These are phyloP conservation scores for Myotis daubentonii DNA, from an alignment of 2,797 vertebrate genomes.

Conservation along the genomic window DNA sequence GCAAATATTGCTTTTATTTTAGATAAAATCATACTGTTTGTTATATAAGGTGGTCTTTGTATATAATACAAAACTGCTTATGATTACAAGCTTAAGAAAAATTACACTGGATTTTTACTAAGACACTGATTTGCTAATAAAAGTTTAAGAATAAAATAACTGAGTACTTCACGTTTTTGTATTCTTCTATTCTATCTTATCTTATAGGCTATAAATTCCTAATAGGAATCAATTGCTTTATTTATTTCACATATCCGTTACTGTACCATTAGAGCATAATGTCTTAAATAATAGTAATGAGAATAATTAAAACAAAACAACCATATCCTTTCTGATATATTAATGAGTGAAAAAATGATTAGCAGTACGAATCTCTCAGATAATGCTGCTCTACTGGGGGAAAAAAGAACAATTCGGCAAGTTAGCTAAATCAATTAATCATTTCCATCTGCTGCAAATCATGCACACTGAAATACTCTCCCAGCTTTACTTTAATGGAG, in stretches of 20 bases:
- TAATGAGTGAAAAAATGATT: conserved; percentile 39
- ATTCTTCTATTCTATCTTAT: conserved; percentile 25
- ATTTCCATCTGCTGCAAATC: conserved; percentile 73
- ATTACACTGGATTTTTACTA: conserved; percentile 33
- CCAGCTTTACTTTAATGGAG: conserved; percentile 51
- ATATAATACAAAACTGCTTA: conserved; percentile 47
- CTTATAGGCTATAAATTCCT: conserved; percentile 51
- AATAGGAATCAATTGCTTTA: conserved; percentile 56
- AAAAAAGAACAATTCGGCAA: conserved; percentile 67
- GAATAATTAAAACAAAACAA: conserved; percentile 70
- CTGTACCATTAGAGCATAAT: conserved; percentile 31
- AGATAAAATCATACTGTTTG: conserved; percentile 30
- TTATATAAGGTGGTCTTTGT: background rate
- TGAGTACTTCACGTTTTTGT: conserved; percentile 42
- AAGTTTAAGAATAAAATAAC: conserved; percentile 54
- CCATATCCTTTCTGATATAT: conserved; percentile 52
- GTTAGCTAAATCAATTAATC: conserved; percentile 65
- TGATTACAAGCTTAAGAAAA: conserved; percentile 61
- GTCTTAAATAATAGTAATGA: conserved; percentile 68
- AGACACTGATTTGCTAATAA: conserved; percentile 15
- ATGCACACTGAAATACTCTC: conserved; percentile 43
- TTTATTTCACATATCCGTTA: conserved; percentile 53
- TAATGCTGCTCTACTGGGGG: background rate
- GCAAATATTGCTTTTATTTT: conserved; percentile 42
- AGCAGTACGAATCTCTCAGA: conserved; percentile 60